Conservation (phyloP, 1,140 invertebrate species). For the Ridgeia piscesae region DNA sequence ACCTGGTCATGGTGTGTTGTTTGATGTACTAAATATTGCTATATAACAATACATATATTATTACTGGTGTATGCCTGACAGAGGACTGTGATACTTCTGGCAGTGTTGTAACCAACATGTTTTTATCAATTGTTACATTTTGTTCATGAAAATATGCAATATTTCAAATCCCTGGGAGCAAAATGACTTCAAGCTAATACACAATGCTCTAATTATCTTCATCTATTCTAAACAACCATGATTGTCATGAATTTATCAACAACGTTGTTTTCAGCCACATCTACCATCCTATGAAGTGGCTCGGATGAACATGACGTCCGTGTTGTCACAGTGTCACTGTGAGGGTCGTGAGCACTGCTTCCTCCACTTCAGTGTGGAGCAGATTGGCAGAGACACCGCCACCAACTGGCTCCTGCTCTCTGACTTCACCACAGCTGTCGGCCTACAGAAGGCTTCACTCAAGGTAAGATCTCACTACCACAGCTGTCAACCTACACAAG, state of each 20-base stretch:
- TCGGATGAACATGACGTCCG: not conserved
- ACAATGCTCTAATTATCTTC: not conserved
- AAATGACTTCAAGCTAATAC: not conserved
- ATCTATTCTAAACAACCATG: not conserved
- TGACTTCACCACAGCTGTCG: conserved; percentile 14
- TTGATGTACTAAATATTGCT: not conserved
- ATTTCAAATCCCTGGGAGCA: not conserved
- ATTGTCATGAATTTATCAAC: not conserved
- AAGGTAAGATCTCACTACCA: not conserved
- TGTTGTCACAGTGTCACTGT: not conserved
- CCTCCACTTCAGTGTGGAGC: not conserved
- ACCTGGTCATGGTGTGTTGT: not conserved
- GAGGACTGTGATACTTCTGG: not conserved
- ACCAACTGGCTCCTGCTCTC: conserved; percentile 23
- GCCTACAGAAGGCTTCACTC: conserved; percentile 16
- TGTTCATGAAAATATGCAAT: too few relatives aligned
- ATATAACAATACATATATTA: too few relatives aligned
- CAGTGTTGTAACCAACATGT: too few relatives aligned
- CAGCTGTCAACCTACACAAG: too few relatives aligned
- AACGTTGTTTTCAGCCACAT: not conserved
- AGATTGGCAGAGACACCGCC: not conserved
- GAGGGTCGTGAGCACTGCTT: not conserved
- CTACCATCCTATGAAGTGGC: not conserved
- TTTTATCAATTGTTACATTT: too few relatives aligned
- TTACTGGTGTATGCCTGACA: not conserved